A percentile compares a stretch with the other conserved stretches of the same genome.
phyloP scores from a whole-genome alignment of 2,888 invertebrate genomes.

The Spisula solida region DNA sequence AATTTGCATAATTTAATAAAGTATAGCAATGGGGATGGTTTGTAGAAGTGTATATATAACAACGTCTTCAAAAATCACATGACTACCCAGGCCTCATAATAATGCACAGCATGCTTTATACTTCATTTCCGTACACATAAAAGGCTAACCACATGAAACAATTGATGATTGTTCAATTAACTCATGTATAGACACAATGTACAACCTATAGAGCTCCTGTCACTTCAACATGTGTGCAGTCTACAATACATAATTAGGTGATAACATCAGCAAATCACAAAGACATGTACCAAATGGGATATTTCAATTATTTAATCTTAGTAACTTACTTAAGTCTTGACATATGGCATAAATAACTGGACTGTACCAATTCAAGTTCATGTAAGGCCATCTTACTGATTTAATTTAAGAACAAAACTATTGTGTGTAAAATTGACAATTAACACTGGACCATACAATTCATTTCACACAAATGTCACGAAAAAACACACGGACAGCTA shows the following conservation, averaged over 20 bases:
- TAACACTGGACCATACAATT: slow-evolving; percentile 13
- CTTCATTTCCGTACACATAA: neutral
- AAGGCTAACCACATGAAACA: neutral
- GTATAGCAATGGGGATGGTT: too few relatives aligned
- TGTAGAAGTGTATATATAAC: too few relatives aligned
- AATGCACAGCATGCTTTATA: neutral
- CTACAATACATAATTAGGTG: neutral
- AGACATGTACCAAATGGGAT: neutral
- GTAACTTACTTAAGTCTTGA: neutral
- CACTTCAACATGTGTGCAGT: neutral
- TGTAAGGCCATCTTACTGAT: neutral
- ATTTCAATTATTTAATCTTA: slow-evolving; percentile 7
- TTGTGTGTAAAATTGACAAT: neutral
- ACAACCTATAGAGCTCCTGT: neutral
- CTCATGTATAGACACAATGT: neutral
- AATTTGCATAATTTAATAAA: too few relatives aligned
- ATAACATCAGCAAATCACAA: neutral
- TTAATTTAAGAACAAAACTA: neutral
- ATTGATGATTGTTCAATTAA: neutral
- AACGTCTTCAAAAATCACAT: too few relatives aligned
- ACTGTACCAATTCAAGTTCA: neutral
- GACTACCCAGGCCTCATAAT: too few relatives aligned
- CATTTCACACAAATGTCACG: slow-evolving; percentile 28
- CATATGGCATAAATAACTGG: slow-evolving; percentile 10
- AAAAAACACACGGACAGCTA: neutral